A percentile compares a stretch with the other conserved stretches of the same genome.
Conservation (phyloP, 2,888 invertebrate species). For the Drosophila emarginata region DNA sequence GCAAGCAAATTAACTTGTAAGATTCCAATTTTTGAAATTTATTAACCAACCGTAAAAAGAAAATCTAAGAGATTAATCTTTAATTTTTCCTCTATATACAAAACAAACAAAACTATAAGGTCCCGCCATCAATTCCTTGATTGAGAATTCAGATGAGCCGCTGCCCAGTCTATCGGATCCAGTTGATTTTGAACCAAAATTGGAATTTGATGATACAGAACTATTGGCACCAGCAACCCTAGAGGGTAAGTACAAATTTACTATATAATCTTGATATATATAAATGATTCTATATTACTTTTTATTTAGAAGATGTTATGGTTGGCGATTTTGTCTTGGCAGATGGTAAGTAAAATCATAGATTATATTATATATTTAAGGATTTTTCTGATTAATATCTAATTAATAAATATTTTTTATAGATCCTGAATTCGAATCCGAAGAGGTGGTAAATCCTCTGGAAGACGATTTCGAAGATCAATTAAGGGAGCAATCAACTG, state of each 20-base stretch:
- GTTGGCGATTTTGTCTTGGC: conserved; percentile 80
- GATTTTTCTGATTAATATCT: too few relatives aligned
- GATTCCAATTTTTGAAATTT: conserved; percentile 70
- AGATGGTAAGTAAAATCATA: conserved; percentile 68
- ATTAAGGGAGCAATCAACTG: conserved; percentile 73
- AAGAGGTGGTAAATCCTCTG: conserved; percentile 77
- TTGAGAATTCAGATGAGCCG: conserved; percentile 87
- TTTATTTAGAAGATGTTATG: conserved; percentile 79
- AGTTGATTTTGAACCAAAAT: conserved; percentile 96
- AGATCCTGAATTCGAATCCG: conserved; percentile 75
- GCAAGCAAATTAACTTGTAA: conserved; percentile 72
- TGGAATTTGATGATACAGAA: conserved; percentile 98
- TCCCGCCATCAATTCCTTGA: conserved; percentile 81
- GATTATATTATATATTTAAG: too few relatives aligned
- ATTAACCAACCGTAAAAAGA: conserved; percentile 42
- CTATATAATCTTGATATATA: not conserved
- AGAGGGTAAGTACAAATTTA: conserved; percentile 85
- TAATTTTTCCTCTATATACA: conserved; percentile 3
- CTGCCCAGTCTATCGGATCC: conserved; percentile 94
- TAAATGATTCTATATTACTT: conserved; percentile 21
- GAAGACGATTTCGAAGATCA: conserved; percentile 82
- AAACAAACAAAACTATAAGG: conserved; percentile 63
- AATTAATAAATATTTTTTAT: not conserved
- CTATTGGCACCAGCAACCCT: conserved; percentile 87
- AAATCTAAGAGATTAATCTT: conserved; percentile 72